Base-by-base conservation (phyloP, 92 coral and sea anemone species). In the Epizoanthus fatuus region DNA sequence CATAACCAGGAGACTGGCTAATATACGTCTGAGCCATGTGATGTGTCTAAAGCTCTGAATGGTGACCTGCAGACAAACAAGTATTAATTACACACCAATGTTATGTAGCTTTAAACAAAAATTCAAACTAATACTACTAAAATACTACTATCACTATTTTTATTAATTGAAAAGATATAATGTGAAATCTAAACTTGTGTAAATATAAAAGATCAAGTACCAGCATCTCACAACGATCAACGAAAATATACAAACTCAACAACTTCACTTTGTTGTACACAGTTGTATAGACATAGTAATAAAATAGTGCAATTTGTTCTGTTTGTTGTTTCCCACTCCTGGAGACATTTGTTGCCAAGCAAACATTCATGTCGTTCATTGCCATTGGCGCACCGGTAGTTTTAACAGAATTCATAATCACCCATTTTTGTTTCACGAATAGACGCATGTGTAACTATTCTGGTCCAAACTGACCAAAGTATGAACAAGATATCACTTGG, bases 1-100 rank as follows among this genome's bases (percentile, higher is more conserved):
- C 55, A 40, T 75, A 75, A 17, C 79, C 44, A 12, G 57, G 56
- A 58, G 81, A 59, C 7, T 58, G 81, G 55, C 55, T 58, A 37
- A 76, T 20, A 60, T 49, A 60, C 0, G 69, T 62, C 56, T 77
- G 82, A 42, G 82, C 82, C 82, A 77, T 77, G 75, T 45, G 57
- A 9, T 70, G 57, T 16, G 10, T 17, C 49, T 42, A 16, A 13
- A 70, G 12, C 25, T 73, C 19, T 19, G 40, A 75, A 56, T 16
- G 11, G 5, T 42, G 82, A 40, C 11, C 82, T 77, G 32, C 20
- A 77, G 47, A 62, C 9, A 38, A 42, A 37, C 58, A 58, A 47
- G 53, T 49, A 22, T 8, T 13, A n/a, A 60, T 15, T 15, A 60
- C 65, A 60, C 66, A 25, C 9, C 35, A 60, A 32, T 40, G 74